Conservation (phyloP, 2,888 invertebrate species). For the Xanthorhoe designata region DNA sequence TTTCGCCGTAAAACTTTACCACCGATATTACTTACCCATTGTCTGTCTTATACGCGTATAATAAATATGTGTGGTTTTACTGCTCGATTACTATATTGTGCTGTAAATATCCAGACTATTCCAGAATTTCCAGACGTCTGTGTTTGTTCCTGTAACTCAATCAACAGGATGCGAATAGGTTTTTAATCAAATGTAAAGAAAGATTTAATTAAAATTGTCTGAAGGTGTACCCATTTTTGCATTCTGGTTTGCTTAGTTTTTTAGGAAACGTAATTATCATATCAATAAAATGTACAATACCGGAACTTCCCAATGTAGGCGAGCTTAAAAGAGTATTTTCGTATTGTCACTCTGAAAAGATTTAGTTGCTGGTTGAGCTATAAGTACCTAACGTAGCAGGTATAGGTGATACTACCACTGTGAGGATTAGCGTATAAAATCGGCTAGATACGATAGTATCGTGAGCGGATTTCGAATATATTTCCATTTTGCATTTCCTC, state of each 20-base stretch:
- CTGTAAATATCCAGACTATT: constrained; percentile 12
- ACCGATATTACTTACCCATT: too few relatives aligned
- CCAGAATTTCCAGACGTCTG: constrained; percentile 31
- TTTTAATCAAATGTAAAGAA: constrained; percentile 39
- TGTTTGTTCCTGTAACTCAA: constrained; percentile 38
- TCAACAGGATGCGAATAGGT: constrained; percentile 35
- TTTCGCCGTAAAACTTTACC: too few relatives aligned
- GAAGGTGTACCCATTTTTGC: constrained; percentile 9
- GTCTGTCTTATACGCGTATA: too few relatives aligned
- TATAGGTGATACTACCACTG: too few relatives aligned
- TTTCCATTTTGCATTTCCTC: too few relatives aligned
- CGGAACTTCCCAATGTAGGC: not conserved
- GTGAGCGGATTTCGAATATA: too few relatives aligned
- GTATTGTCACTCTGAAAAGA: not conserved
- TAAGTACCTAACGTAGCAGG: too few relatives aligned
- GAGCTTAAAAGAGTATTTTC: not conserved
- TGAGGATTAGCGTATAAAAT: too few relatives aligned
- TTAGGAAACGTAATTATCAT: not conserved
- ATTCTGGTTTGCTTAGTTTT: constrained; percentile 6
- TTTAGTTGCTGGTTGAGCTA: not conserved
- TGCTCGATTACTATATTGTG: constrained; percentile 9
- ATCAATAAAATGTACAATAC: not conserved
- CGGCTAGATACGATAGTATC: too few relatives aligned
- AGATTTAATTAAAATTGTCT: constrained; percentile 26
- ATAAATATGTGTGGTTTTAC: not conserved